Evolutionary conservation across 1,140 invertebrate species (phyloP).

Genomic region (Lasaia peninsularis): DNA sequence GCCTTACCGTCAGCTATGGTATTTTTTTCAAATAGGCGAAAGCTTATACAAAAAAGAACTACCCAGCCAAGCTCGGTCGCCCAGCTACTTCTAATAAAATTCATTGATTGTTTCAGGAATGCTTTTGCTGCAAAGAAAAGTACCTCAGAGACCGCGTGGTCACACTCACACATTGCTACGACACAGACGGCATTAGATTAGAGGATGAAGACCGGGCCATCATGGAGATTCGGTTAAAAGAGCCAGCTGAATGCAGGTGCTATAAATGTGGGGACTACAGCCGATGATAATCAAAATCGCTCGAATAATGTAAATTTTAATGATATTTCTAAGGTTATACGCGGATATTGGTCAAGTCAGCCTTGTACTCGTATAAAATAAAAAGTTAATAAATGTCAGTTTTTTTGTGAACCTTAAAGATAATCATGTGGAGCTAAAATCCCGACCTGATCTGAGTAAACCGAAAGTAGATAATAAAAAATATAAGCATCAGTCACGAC

Average conservation of each 20-base stretch:
- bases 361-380: not conserved
- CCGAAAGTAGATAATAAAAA: no score
- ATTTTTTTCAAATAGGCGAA: no score
- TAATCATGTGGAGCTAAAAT: no score
- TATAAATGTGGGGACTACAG: slow-evolving; percentile 90
- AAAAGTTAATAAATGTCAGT: not conserved
- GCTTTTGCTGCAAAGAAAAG: slow-evolving; percentile 93
- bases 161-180: slow-evolving; percentile 90
- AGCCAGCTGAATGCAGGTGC: slow-evolving; percentile 93
- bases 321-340: not conserved
- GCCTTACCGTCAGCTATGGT: no score
- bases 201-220: slow-evolving; percentile 79
- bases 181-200: slow-evolving; percentile 88
- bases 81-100: no score
- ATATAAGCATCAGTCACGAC: no score
- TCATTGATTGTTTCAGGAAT: slow-evolving; percentile 82
- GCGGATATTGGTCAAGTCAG: slow-evolving; percentile 24
- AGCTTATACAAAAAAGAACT: no score
- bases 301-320: not conserved
- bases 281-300: slow-evolving; percentile 63
- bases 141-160: slow-evolving; percentile 88
- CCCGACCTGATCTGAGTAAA: no score
- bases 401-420: no score
- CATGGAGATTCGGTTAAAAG: slow-evolving; percentile 89
- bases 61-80: no score